phyloP scores from a whole-genome alignment of 2,797 vertebrate species.

The Amniataba percoides region DNA sequence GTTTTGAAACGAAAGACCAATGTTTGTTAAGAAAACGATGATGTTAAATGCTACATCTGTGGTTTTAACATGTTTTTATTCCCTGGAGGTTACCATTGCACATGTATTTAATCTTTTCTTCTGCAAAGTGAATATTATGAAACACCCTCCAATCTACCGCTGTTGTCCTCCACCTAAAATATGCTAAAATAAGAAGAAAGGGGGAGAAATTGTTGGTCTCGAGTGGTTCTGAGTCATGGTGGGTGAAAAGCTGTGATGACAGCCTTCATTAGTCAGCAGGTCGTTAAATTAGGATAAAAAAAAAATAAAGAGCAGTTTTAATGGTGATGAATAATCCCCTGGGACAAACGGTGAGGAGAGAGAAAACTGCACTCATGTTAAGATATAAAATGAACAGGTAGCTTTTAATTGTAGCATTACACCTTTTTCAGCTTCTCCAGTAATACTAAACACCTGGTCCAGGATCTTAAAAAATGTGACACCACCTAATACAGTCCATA shows the following conservation, averaged over 20 bases:
- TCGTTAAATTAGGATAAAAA: slow-evolving; percentile 52
- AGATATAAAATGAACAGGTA: slow-evolving; percentile 37
- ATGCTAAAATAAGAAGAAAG: slow-evolving; percentile 1
- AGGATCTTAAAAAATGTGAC: slow-evolving; percentile 41
- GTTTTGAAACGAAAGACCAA: background rate
- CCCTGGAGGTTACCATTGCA: background rate
- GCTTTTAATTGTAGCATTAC: slow-evolving; percentile 16
- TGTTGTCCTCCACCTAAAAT: background rate
- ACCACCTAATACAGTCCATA: slow-evolving; percentile 16
- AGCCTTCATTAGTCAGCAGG: slow-evolving; percentile 71
- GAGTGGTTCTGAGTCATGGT: slow-evolving; percentile 46
- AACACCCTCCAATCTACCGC: background rate
- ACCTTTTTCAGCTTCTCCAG: slow-evolving; percentile 13
- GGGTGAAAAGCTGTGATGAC: slow-evolving; percentile 59
- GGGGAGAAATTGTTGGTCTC: slow-evolving; percentile 28
- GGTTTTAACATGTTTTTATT: background rate
- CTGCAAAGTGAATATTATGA: background rate
- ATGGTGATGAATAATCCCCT: slow-evolving; percentile 61
- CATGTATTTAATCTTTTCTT: background rate
- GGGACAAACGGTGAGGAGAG: slow-evolving; percentile 30
- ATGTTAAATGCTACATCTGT: background rate
- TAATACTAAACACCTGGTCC: slow-evolving; percentile 23
- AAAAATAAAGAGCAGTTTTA: slow-evolving; percentile 46
- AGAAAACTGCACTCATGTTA: slow-evolving; percentile 26
- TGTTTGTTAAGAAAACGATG: no score